Evolutionary conservation across 2,888 invertebrate genomes (phyloP).

Genomic region (Toxonevra muliebris): DNA sequence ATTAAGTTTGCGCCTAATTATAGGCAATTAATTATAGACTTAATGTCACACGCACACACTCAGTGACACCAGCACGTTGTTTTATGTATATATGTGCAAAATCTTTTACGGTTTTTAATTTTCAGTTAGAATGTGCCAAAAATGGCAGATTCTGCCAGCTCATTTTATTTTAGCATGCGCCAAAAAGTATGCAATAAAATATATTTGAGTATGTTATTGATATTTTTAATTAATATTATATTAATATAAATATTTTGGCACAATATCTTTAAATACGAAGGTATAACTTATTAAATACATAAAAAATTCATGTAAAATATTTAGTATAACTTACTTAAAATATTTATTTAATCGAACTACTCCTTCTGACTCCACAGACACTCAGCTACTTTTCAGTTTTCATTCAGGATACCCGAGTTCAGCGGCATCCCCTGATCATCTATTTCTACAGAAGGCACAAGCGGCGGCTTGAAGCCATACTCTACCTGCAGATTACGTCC

Average conservation of each 20-base stretch:
- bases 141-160: no score
- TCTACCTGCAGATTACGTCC: constrained; percentile 78
- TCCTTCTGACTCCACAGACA: not conserved
- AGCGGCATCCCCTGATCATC: constrained; percentile 77
- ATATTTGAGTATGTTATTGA: not conserved
- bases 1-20: constrained; percentile 38
- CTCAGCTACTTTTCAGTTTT: not conserved
- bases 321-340: constrained; percentile 9
- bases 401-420: constrained; percentile 32
- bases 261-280: constrained; percentile 21
- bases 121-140: no score
- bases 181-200: not conserved
- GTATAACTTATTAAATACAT: constrained; percentile 15
- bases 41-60: not conserved
- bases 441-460: constrained; percentile 82
- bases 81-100: not conserved
- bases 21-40: constrained; percentile 27
- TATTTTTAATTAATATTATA: not conserved
- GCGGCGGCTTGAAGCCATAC: constrained; percentile 83
- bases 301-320: constrained; percentile 15
- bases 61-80: not conserved
- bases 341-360: not conserved
- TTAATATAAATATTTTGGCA: constrained; percentile 26
- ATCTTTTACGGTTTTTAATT: no score
- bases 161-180: no score